Percentiles rank a stretch among this genome's conserved stretches.
These are phyloP conservation scores for Homalodisca vitripennis DNA, from an alignment of 1,140 invertebrate genomes.

Conservation along the genomic window DNA sequence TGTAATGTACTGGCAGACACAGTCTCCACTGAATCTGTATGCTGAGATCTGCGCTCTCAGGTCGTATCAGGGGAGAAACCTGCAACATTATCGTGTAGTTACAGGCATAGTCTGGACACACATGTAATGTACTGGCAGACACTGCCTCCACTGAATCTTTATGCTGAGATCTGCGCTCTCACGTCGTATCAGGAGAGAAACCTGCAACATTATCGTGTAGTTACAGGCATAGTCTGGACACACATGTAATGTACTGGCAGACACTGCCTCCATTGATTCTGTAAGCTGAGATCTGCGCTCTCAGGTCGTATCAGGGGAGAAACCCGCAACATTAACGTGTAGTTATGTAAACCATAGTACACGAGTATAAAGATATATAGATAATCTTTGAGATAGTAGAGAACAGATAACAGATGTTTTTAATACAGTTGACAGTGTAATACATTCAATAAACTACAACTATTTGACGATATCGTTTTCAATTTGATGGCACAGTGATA, in stretches of 20 bases:
- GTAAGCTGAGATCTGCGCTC: constrained; percentile 55
- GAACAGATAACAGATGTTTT: too few species aligned
- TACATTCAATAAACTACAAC: too few species aligned
- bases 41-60: constrained; percentile 56
- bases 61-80: constrained; percentile 64
- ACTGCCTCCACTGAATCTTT: constrained; percentile 69
- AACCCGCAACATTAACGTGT: too few species aligned
- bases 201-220: too few species aligned
- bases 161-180: constrained; percentile 55
- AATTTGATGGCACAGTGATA: too few species aligned
- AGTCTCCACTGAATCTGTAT: constrained; percentile 69
- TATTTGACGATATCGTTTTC: too few species aligned
- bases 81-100: too few species aligned
- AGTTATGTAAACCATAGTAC: too few species aligned
- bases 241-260: constrained; percentile 83
- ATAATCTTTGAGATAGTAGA: too few species aligned
- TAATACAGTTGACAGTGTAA: too few species aligned
- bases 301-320: constrained; percentile 64
- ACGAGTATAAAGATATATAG: too few species aligned
- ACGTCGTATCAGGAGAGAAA: constrained; percentile 65
- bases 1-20: constrained; percentile 80
- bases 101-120: constrained; percentile 86
- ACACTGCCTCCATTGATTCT: constrained; percentile 73
- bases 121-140: constrained; percentile 81
- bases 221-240: constrained; percentile 84